Conservation (phyloP, 2,888 invertebrate genomes). For the Protonemura montana region DNA sequence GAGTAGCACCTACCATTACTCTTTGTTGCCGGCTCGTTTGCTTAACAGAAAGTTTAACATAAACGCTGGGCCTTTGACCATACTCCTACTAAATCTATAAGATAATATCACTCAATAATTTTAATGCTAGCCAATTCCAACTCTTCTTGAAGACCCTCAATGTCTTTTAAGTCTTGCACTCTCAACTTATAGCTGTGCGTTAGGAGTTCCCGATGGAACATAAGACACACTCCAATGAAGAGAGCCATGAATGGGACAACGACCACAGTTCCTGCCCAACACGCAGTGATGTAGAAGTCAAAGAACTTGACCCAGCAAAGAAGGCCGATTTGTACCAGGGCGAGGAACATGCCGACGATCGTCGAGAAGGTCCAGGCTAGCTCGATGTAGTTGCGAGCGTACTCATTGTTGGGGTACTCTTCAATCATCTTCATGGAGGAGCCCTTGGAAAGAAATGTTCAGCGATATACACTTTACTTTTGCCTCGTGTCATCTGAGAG, state of each 20-base stretch:
- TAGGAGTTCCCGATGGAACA: constrained; percentile 65
- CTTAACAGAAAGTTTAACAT: no score
- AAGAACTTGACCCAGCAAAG: constrained; percentile 68
- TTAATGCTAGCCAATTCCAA: constrained; percentile 21
- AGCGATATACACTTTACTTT: no score
- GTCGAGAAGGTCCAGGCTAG: constrained; percentile 69
- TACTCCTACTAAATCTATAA: no score
- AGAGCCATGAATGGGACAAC: constrained; percentile 64
- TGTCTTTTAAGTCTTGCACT: constrained; percentile 22
- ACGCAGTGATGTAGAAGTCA: constrained; percentile 55
- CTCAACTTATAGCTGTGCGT: constrained; percentile 59
- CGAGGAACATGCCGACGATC: constrained; percentile 66
- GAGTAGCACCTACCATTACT: no score
- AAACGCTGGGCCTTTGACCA: no score
- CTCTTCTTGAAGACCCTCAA: constrained; percentile 8
- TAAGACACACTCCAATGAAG: constrained; percentile 64
- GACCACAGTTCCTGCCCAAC: constrained; percentile 60
- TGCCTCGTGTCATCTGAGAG: no score
- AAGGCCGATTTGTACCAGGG: constrained; percentile 66
- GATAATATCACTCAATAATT: background rate
- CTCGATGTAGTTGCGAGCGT: constrained; percentile 59
- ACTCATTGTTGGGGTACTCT: constrained; percentile 60
- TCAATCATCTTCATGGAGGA: constrained; percentile 54
- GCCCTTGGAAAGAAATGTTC: background rate
- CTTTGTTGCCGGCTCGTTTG: no score